Percentiles rank a stretch among this genome's conserved stretches.
Conservation (phyloP, 2,888 invertebrate genomes). For the Hirtodrosophila cameraria region DNA sequence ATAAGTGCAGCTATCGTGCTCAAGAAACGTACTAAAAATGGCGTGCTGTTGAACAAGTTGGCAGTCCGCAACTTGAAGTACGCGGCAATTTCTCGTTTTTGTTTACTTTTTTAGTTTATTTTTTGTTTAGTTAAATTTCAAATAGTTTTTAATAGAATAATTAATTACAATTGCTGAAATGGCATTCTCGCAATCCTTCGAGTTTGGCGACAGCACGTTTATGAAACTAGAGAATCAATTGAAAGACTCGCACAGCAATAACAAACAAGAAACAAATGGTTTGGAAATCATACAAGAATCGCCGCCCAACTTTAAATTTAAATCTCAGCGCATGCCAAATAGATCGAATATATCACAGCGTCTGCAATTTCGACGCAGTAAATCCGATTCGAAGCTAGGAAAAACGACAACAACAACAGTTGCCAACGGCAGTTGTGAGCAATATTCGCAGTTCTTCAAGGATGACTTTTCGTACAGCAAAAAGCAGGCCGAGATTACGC, state of each 20-base stretch:
- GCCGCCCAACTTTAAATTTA: constrained; percentile 57
- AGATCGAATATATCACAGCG: constrained; percentile 26
- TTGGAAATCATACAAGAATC: constrained; percentile 80
- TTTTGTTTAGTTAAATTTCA: constrained; percentile 3
- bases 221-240: constrained; percentile 77
- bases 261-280: constrained; percentile 16
- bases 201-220: constrained; percentile 81
- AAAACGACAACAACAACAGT: background rate
- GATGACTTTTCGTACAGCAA: constrained; percentile 72
- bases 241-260: constrained; percentile 50
- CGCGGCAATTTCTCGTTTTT: constrained; percentile 32
- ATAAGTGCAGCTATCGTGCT: background rate
- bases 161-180: constrained; percentile 40
- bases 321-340: constrained; percentile 16
- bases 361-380: constrained; percentile 37
- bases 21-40: constrained; percentile 8
- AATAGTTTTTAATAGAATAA: constrained; percentile 10
- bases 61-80: constrained; percentile 16
- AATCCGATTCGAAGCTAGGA: constrained; percentile 44
- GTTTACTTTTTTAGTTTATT: too few relatives aligned
- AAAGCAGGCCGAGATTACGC: background rate
- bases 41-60: background rate
- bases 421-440: constrained; percentile 37
- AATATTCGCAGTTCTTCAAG: constrained; percentile 78
- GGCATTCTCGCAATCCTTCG: constrained; percentile 83